Base-by-base conservation (phyloP, 2,888 invertebrate species). In the Nomada ruficornis region DNA sequence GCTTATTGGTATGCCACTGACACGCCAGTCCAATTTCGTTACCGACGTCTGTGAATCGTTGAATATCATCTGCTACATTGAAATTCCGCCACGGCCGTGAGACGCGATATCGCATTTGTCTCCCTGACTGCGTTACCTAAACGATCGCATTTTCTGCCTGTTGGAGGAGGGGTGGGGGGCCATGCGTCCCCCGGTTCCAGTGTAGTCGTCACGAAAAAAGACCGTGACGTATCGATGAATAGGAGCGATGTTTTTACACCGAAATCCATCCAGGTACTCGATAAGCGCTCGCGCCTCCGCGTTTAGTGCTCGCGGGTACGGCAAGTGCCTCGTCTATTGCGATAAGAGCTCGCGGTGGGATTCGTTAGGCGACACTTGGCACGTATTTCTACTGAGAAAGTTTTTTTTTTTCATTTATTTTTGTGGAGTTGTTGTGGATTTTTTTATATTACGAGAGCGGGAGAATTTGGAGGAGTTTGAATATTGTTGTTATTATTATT, bases 21-120 rank as follows among this genome's bases (percentile, higher is more conserved):
- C 89, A 86, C 85, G 83, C 82, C 81, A 82, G 84, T 87, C 84
- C 87, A 90, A 89, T 86, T 91, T 90, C 90, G 90, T 88, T 91
- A 89, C 84, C 86, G 88, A 87, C 86, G 86, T 91, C 87, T 87
- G 88, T 89, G 91, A 87, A 91, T 91, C 90, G 87, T 83, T 88
- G 90, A 91, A 91, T 91, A 91, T 91, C 90, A 90, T 86, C 86
- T 86, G 89, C 87, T 89, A 91, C 90, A 91, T 91, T 91, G 90
- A 88, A 91, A 91, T 91, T 91, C 91, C 82, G 83, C 77, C 82
- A 86, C 85, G 84, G 86, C 85, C 82, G 86, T 79, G 89, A 86
- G 88, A 87, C 86, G 80, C 80, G 87, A 90, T 90, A 90, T 90
- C 91, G 86, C 89, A 89, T 91, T 90, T 90, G 91, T 90, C 91